Conservation (phyloP, 2,113 vertebrate genomes). For the Danio rerio region GRCz12tu NC_133193.1:25244001-25244500, state of each 20-base stretch:
- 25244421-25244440: slow-evolving; percentile 80
- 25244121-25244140: slow-evolving; percentile 63
- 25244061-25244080: slow-evolving; percentile 36
- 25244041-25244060: slow-evolving; percentile 30
- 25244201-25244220: slow-evolving; percentile 64
- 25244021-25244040: slow-evolving; percentile 2
- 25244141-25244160: slow-evolving; percentile 59
- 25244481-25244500: slow-evolving; percentile 90
- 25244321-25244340: slow-evolving; percentile 72
- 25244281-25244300: slow-evolving; percentile 74
- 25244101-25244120: slow-evolving; percentile 54
- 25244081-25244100: slow-evolving; percentile 59
- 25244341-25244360: slow-evolving; percentile 72
- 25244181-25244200: slow-evolving; percentile 73
- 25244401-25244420: slow-evolving; percentile 77
- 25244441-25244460: slow-evolving; percentile 91
- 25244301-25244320: slow-evolving; percentile 71
- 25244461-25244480: slow-evolving; percentile 82
- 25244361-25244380: slow-evolving; percentile 75
- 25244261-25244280: slow-evolving; percentile 78
- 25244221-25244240: slow-evolving; percentile 72
- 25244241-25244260: slow-evolving; percentile 76
- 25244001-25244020: not conserved
- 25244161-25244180: slow-evolving; percentile 68
- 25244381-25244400: slow-evolving; percentile 85